phyloP scores from a whole-genome alignment of 2,113 vertebrate species.

The Suncus etruscus region DNA sequence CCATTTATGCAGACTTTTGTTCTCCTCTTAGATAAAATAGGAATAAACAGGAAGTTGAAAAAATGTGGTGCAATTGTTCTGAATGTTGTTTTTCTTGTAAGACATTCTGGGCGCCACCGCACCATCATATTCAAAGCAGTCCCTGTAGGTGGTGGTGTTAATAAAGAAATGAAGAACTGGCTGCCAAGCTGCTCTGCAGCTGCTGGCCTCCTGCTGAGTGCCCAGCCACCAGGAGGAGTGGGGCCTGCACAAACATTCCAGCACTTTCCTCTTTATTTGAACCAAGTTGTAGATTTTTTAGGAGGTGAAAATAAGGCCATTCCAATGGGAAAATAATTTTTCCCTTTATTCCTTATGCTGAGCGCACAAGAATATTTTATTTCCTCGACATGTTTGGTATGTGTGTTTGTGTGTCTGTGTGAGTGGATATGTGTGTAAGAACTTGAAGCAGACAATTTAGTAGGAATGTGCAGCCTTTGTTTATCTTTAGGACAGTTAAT shows the following conservation, averaged over 20 bases:
- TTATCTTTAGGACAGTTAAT: constrained; percentile 27
- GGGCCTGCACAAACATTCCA: neutral
- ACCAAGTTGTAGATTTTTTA: constrained; percentile 39
- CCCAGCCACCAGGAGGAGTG: neutral
- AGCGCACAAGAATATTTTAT: neutral
- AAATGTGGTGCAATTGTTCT: constrained; percentile 76
- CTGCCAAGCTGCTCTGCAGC: neutral
- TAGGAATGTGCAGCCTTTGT: constrained; percentile 11
- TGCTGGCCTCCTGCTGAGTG: neutral
- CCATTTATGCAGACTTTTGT: constrained; percentile 75
- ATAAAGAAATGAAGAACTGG: constrained; percentile 76
- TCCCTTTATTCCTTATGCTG: constrained; percentile 45
- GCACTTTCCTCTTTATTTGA: constrained; percentile 26
- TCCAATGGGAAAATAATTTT: constrained; percentile 44
- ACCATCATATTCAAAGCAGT: constrained; percentile 12
- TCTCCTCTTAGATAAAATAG: constrained; percentile 78
- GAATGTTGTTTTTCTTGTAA: constrained; percentile 70
- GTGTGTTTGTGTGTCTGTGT: neutral
- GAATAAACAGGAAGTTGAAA: constrained; percentile 83
- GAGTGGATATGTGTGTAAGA: constrained; percentile 4
- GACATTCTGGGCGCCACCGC: neutral
- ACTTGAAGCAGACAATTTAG: constrained; percentile 4
- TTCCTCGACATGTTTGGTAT: neutral
- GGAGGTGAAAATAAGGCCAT: constrained; percentile 26
- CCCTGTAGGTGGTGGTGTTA: constrained; percentile 85